These are phyloP conservation scores for Drosophila kanekoi DNA, from an alignment of 2,888 invertebrate genomes.

Conservation along the genomic window DNA sequence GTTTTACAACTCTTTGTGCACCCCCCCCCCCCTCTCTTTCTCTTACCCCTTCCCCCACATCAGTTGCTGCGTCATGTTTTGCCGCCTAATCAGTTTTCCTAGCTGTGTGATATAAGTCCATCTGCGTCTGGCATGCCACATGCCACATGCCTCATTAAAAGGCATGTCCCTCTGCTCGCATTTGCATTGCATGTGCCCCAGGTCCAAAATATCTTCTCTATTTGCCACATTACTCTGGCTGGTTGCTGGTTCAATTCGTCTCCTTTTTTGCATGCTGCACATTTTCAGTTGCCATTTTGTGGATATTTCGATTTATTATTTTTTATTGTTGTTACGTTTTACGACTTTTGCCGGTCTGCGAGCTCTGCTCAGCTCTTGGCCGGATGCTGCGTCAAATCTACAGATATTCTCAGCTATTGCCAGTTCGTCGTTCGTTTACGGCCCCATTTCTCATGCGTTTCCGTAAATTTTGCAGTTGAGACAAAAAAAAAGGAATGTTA, in stretches of 20 bases:
- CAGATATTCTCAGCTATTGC: slow-evolving; percentile 64
- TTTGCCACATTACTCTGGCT: slow-evolving; percentile 67
- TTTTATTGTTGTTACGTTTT: slow-evolving; percentile 80
- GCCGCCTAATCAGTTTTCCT: slow-evolving; percentile 17
- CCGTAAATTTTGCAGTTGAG: slow-evolving; percentile 39
- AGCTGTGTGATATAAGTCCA: not conserved
- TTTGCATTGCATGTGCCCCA: slow-evolving; percentile 26
- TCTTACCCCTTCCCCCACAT: too few species aligned
- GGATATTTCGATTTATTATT: slow-evolving; percentile 81
- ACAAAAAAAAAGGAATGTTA: slow-evolving; percentile 40
- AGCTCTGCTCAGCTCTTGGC: slow-evolving; percentile 1
- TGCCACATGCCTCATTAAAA: slow-evolving; percentile 36
- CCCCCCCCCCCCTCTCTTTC: not conserved
- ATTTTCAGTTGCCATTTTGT: slow-evolving; percentile 71
- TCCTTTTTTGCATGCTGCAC: slow-evolving; percentile 58
- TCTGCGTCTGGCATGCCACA: slow-evolving; percentile 10
- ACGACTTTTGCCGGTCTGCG: slow-evolving; percentile 58
- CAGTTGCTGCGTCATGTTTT: not conserved
- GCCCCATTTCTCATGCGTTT: slow-evolving; percentile 34
- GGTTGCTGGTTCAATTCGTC: slow-evolving; percentile 41
- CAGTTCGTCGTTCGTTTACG: slow-evolving; percentile 55
- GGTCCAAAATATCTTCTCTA: slow-evolving; percentile 15
- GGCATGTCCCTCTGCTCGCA: slow-evolving; percentile 13
- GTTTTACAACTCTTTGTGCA: not conserved
- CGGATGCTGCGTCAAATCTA: slow-evolving; percentile 52